A percentile compares a stretch with the other conserved stretches of the same genome.
Evolutionary conservation across 2,888 invertebrate species (phyloP).

Genomic region (Fragum fragum): DNA sequence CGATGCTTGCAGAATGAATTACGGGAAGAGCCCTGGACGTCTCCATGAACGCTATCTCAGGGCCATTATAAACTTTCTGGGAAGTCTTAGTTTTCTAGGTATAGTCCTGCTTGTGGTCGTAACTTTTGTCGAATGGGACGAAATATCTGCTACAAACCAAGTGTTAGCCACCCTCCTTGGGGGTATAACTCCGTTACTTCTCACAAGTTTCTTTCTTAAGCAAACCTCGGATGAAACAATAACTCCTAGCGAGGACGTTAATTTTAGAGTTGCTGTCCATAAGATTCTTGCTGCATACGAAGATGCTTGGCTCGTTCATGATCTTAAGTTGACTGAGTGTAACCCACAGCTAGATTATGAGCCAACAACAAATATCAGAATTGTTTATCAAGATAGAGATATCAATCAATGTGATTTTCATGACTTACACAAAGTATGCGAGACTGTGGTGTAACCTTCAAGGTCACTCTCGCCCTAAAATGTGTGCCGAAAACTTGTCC

Average conservation of each 20-base stretch:
- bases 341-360: background rate
- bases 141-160: conserved; percentile 66
- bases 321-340: background rate
- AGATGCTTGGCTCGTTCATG: background rate
- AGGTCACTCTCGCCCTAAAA: too few species aligned
- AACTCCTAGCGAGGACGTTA: conserved; percentile 39
- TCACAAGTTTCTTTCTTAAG: conserved; percentile 63
- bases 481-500: too few species aligned
- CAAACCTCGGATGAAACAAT: conserved; percentile 33
- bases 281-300: conserved; percentile 28
- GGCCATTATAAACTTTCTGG: conserved; percentile 40
- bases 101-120: conserved; percentile 68
- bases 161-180: conserved; percentile 66
- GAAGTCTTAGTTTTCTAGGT: conserved; percentile 60
- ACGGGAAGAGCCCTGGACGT: conserved; percentile 63
- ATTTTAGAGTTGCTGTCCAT: conserved; percentile 58
- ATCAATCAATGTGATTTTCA: background rate
- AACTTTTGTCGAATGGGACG: conserved; percentile 70
- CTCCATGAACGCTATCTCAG: conserved; percentile 53
- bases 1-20: conserved; percentile 60
- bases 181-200: conserved; percentile 69
- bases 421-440: background rate
- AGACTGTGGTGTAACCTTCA: background rate
- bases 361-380: background rate
- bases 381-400: background rate